phyloP scores from a whole-genome alignment of 2,888 invertebrate species.

The Monochamus alternatus region DNA sequence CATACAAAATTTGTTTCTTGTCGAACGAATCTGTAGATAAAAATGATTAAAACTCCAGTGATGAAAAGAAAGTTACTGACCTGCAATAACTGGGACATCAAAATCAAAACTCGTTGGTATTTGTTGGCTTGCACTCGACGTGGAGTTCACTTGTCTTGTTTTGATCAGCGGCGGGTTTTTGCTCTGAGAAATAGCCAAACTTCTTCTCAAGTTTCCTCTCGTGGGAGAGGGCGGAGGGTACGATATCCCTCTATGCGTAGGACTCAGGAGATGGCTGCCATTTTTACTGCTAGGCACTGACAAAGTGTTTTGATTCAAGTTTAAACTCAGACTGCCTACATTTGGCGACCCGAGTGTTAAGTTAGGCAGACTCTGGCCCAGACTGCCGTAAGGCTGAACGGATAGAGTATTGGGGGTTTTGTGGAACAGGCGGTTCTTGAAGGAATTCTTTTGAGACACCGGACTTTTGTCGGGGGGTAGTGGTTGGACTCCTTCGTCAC shows the following conservation, averaged over 20 bases:
- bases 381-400: slow-evolving; percentile 80
- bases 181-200: slow-evolving; percentile 81
- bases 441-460: slow-evolving; percentile 66
- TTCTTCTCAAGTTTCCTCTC: slow-evolving; percentile 78
- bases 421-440: slow-evolving; percentile 67
- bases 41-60: background rate
- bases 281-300: slow-evolving; percentile 73
- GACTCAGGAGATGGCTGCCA: slow-evolving; percentile 72
- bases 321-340: slow-evolving; percentile 65
- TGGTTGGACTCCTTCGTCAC: slow-evolving; percentile 75
- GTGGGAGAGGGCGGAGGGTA: slow-evolving; percentile 88
- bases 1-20: too few species aligned
- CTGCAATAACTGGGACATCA: slow-evolving; percentile 72
- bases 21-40: too few species aligned
- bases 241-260: slow-evolving; percentile 82
- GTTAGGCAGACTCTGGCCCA: slow-evolving; percentile 89
- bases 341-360: slow-evolving; percentile 73
- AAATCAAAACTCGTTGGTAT: slow-evolving; percentile 70
- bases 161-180: slow-evolving; percentile 88
- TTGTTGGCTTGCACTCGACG: slow-evolving; percentile 65
- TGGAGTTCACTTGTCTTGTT: slow-evolving; percentile 82
- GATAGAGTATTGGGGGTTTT: slow-evolving; percentile 82
- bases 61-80: slow-evolving; percentile 58
- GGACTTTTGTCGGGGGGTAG: slow-evolving; percentile 71
- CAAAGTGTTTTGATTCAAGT: slow-evolving; percentile 72